Conservation (phyloP, 2,888 invertebrate species). For the Autographa pulchrina region DNA sequence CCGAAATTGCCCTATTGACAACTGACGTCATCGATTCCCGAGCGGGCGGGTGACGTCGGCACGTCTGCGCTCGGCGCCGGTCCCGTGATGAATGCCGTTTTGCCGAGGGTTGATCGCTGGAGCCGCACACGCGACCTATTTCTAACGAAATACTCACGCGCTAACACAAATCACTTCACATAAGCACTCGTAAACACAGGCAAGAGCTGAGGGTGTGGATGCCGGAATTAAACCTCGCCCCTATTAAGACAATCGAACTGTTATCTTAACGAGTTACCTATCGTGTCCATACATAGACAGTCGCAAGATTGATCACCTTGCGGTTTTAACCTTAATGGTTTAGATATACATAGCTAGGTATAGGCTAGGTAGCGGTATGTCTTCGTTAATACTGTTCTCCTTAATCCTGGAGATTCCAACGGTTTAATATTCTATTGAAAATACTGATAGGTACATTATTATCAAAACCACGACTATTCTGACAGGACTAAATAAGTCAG, state of each 20-base stretch:
- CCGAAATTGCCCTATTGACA: slow-evolving; percentile 70
- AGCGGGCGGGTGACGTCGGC: slow-evolving; percentile 58
- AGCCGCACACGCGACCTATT: slow-evolving; percentile 52
- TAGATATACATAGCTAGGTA: no score
- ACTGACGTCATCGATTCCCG: slow-evolving; percentile 69
- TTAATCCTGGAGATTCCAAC: background rate
- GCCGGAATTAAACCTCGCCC: slow-evolving; percentile 58
- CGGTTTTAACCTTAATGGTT: background rate
- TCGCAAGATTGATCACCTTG: slow-evolving; percentile 21
- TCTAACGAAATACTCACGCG: slow-evolving; percentile 38
- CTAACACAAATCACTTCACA: slow-evolving; percentile 54
- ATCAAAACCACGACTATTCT: no score
- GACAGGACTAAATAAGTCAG: no score
- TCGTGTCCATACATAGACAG: slow-evolving; percentile 25
- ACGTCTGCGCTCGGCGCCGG: slow-evolving; percentile 57
- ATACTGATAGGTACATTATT: no score
- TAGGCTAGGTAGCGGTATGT: background rate
- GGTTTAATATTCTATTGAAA: background rate
- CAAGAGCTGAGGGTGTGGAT: slow-evolving; percentile 47
- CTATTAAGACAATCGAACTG: slow-evolving; percentile 57
- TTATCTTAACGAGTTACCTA: slow-evolving; percentile 52
- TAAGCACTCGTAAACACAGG: slow-evolving; percentile 54
- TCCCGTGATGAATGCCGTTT: slow-evolving; percentile 64
- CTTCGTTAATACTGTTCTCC: slow-evolving; percentile 1
- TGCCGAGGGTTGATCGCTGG: slow-evolving; percentile 43